phyloP scores from a whole-genome alignment of 2,888 invertebrate species.

The Scelioninae gen. 2 region DNA sequence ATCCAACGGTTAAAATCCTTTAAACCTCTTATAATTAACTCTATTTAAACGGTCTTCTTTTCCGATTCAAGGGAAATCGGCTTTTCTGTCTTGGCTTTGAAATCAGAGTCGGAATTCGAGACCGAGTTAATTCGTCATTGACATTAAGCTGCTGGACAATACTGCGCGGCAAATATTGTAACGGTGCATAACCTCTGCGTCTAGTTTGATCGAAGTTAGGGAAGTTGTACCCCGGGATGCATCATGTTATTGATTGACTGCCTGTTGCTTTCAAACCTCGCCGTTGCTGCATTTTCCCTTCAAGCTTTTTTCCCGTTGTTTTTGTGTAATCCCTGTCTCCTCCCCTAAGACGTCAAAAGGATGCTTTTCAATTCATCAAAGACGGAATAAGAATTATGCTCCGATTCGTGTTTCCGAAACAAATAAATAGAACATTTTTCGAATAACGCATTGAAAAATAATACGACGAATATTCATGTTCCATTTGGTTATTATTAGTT shows the following conservation, averaged over 20 bases:
- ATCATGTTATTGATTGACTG: slow-evolving; percentile 73
- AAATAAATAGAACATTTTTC: no score
- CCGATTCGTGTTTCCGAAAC: no score
- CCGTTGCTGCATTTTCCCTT: slow-evolving; percentile 63
- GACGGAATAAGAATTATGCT: no score
- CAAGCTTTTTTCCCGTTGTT: slow-evolving; percentile 47
- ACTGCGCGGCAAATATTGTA: slow-evolving; percentile 33
- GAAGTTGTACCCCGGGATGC: slow-evolving; percentile 66
- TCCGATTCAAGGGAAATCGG: neutral
- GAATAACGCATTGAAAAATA: no score
- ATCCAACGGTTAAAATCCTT: no score
- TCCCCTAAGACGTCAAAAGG: slow-evolving; percentile 8
- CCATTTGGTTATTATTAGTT: no score
- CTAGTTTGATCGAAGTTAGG: slow-evolving; percentile 63
- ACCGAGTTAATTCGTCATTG: slow-evolving; percentile 8
- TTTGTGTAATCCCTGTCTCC: slow-evolving; percentile 28
- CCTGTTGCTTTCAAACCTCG: slow-evolving; percentile 72
- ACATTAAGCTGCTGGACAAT: slow-evolving; percentile 12
- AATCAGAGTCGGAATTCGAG: slow-evolving; percentile 6
- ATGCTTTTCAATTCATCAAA: neutral
- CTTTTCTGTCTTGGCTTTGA: neutral
- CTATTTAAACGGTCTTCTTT: neutral
- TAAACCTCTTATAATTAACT: no score
- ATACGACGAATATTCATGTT: no score
- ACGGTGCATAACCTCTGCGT: slow-evolving; percentile 56